phyloP scores from a whole-genome alignment of 2,888 invertebrate genomes.

The Machimus atricapillus region DNA sequence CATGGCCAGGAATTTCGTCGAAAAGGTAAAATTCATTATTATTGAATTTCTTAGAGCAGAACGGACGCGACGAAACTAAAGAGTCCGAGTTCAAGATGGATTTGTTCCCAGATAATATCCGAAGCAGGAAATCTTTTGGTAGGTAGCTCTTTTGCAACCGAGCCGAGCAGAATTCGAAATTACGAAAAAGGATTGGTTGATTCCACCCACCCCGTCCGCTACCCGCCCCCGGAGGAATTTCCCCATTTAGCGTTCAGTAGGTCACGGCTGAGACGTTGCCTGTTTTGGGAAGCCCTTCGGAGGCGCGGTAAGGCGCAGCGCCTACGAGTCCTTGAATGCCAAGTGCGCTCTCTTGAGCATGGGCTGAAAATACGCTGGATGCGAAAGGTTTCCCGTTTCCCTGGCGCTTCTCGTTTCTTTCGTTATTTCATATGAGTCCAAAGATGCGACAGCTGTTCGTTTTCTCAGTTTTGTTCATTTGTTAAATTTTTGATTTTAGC shows the following conservation, averaged over 20 bases:
- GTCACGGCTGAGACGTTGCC: neutral
- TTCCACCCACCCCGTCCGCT: neutral
- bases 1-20: neutral
- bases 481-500: neutral
- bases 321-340: neutral
- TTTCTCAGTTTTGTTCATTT: neutral
- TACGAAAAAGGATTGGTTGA: neutral
- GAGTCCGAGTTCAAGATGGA: neutral
- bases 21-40: neutral
- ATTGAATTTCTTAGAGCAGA: neutral
- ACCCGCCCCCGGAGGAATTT: neutral
- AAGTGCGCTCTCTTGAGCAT: neutral
- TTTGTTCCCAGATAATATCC: neutral
- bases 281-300: neutral
- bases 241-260: neutral
- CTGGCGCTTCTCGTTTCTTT: neutral
- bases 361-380: neutral
- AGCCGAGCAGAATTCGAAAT: neutral
- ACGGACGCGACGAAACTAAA: neutral
- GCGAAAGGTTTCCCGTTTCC: neutral
- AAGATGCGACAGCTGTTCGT: neutral
- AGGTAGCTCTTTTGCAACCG: neutral
- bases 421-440: neutral
- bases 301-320: neutral
- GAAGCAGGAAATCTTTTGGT: neutral